phyloP scores from a whole-genome alignment of 1,140 invertebrate genomes.

The Dendrolimus punctatus region DNA sequence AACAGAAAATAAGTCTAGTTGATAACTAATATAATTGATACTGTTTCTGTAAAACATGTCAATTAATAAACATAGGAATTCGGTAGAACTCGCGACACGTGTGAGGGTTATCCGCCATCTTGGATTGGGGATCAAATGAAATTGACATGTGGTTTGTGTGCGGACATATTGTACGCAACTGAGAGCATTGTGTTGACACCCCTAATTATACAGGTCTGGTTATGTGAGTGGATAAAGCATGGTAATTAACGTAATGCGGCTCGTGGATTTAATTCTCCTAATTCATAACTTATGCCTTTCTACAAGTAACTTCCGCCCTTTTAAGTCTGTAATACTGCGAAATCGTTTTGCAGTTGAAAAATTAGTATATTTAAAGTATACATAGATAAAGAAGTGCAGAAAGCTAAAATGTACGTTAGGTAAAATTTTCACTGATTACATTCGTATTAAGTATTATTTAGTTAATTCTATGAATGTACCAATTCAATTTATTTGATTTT shows the following conservation, averaged over 20 bases:
- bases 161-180: conserved; percentile 54
- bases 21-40: not conserved
- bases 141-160: conserved; percentile 59
- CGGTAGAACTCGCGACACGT: conserved; percentile 18
- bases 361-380: too few species aligned
- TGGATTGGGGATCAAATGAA: conserved; percentile 63
- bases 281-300: not conserved
- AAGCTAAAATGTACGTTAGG: too few species aligned
- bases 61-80: conserved; percentile 49
- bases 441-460: too few species aligned
- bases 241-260: conserved; percentile 46
- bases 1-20: too few species aligned
- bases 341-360: too few species aligned
- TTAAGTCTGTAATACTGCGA: too few species aligned
- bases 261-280: conserved; percentile 18
- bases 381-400: too few species aligned
- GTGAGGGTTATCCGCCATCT: conserved; percentile 50
- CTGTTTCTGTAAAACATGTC: conserved; percentile 45
- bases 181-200: conserved; percentile 57
- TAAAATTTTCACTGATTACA: too few species aligned
- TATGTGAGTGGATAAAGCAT: conserved; percentile 47
- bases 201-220: conserved; percentile 59
- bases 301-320: not conserved
- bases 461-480: too few species aligned
- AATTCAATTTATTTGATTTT: too few species aligned